Base-by-base conservation (phyloP, 2,113 vertebrate species). In the Vicugna pacos region DNA sequence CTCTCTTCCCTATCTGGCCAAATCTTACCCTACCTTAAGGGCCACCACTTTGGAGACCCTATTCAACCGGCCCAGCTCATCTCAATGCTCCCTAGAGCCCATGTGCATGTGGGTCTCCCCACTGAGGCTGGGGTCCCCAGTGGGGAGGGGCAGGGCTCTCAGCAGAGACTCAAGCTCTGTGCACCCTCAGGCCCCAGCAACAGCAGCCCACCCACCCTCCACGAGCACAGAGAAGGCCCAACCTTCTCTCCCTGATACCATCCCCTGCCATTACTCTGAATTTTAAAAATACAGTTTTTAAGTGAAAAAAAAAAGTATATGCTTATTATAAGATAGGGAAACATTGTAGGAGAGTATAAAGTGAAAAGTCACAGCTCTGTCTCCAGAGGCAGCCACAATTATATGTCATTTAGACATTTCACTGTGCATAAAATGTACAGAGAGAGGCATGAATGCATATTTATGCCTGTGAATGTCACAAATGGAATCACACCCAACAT, bases 281-380 rank as follows among this genome's bases (percentile, higher is more conserved):
- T 52, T 82, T 82, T 58, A 84, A 83, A 79, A 85, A 73, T 14
- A 70, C 19, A 77, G 11, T 76, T 70, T 95, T 91, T 91, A 81
- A 67, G 88, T 86, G 91, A 65, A 87, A 73, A 26, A 56, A 32
- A 52, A 79, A 56, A 48, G 75, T 30, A 58, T 52, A 94, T 46
- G 93, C 72, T 93, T 86, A 95, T 96, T 90, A 81, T 48, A 46
- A 73, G 85, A 48, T 69, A 89, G 8, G 54, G 62, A 92, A 94
- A 82, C 92, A 82, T 67, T 64, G 10, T 5, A 70, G 88, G 80
- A 16, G 28, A 75, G 48, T 60, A 58, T 52, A 77, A 84, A 73
- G 69, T 35, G 64, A 85, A 80, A 95, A 89, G 91, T 35, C 56
- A n/a, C 35, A 69, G 86, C 85, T 79, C 77, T 86, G 86, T 85